A percentile compares a stretch with the other conserved stretches of the same genome.
Evolutionary conservation across 2,797 vertebrate genomes (phyloP).

Genomic region (Lemur catta): DNA sequence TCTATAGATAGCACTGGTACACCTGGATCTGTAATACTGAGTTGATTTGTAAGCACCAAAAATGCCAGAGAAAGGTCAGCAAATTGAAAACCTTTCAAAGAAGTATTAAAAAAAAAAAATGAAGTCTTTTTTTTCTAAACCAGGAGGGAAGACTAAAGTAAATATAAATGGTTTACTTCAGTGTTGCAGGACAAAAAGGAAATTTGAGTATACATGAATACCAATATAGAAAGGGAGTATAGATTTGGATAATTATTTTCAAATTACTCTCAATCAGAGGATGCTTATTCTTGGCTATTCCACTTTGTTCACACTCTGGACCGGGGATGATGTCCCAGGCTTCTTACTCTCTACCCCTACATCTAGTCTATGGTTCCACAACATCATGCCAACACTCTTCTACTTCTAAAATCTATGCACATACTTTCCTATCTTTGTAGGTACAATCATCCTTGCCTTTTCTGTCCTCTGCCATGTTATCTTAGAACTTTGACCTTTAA

Average conservation of each 20-base stretch:
- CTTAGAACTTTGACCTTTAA: not conserved
- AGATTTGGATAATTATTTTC: not conserved
- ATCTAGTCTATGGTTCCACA: not conserved
- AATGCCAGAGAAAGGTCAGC: not conserved
- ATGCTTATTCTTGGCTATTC: not conserved
- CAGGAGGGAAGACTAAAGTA: not conserved
- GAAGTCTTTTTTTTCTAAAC: not conserved
- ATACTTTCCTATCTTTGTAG: not conserved
- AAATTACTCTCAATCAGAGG: not conserved
- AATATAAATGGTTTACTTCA: constrained; percentile 37
- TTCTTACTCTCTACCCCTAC: not conserved
- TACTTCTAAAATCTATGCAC: not conserved
- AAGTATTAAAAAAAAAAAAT: not conserved
- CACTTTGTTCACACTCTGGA: not conserved
- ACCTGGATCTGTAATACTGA: not conserved
- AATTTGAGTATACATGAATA: not conserved
- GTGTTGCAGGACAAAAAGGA: not conserved
- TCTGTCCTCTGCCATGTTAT: not conserved
- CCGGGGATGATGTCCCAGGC: not conserved
- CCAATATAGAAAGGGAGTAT: not conserved
- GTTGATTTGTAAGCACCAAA: not conserved
- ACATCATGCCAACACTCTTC: not conserved
- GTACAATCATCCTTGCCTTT: not conserved
- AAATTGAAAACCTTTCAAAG: constrained; percentile 57
- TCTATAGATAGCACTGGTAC: not conserved